Base-by-base conservation (phyloP, 2,113 vertebrate species). In the Bostrychus sinensis region DNA sequence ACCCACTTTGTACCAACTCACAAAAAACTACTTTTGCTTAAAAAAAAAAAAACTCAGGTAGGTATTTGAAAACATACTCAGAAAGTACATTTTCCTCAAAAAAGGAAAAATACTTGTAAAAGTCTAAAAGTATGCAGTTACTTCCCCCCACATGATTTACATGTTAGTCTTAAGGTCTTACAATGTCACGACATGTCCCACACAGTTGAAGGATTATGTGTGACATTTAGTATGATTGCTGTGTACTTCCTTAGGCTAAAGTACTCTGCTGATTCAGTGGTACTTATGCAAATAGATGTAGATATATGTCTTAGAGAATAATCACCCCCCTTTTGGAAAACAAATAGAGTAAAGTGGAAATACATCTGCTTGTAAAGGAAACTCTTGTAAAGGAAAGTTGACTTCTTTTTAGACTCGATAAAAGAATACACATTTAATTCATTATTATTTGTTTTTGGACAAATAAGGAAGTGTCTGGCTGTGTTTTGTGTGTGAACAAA, bases 401-500 rank as follows among this genome's bases (percentile, higher is more conserved):
- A 39, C 42, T 16, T 59, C 32, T 63, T 71, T 69, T 60, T 69
- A 66, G 26, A 53, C 22, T 26, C 19, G 38, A 73, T 43, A 61
- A 58, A 67, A 71, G 54, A 30, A 58, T 2, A 56, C 45, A 20
- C 25, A 26, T 3, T 10, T 13, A 11, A 45, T 51, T 16, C 54
- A 45, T 25, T 61, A 26, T 66, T 66, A 74, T 72, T 62, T 56
- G 54, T 69, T 72, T 75, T 53, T 77, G 67, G 43, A 48, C 45
- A 62, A 57, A 75, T 58, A 58, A 26, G 41, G 58, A 73, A 70
- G 77, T 41, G 41, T 63, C 63, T 70, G 55, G 28, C 43, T 72
- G 42, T 68, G 78, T 70, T 75, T 61, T 78, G 46, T 42, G 45
- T 11, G 23, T 13, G 71, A 80, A 85, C 77, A 75, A 73, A 74